Evolutionary conservation across 1,140 invertebrate genomes (phyloP), one percentile per base, ranked within the genome.

Genomic region (Arion vulgaris): DNA sequence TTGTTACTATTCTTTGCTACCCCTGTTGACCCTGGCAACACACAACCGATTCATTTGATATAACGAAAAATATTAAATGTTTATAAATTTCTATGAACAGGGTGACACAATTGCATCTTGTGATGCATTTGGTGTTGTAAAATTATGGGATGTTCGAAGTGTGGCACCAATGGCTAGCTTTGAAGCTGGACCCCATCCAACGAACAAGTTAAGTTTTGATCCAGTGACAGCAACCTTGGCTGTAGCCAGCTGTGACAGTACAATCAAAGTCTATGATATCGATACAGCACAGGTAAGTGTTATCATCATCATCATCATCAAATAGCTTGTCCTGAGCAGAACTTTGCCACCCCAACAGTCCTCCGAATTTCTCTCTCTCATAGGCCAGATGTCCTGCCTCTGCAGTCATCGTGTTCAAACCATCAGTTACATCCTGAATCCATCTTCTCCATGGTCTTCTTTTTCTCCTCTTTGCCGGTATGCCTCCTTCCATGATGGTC

Each of bases 71-170:
- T n/a, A n/a, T n/a, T n/a, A n/a, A n/a, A n/a, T n/a, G n/a, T n/a
- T n/a, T n/a, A n/a, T n/a, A n/a, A n/a, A n/a, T n/a, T n/a, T n/a
- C 62, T 19, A 7, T 68, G 26, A 9, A 23, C 78, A 92, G 91
- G 92, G 92, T 32, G 91, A 92, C 84, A 92, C 89, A 23, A 86
- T 93, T 32, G 92, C 88, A 19, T 93, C 92, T 2, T 93, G 92
- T 87, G 92, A 93, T 85, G 90, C 92, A 0, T 91, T 90, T 85
- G 92, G 92, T 57, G 86, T 87, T 39, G 87, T 93, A 2, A 92
- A 92, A 83, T 57, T 93, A n/a, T 93, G 92, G 91, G 92, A 93
- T 87, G 88, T 92, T 0, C 84, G 92, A 68, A 90, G 87, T 68
- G 86, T 89, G n/a, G 88, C 89, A 0, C 86, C 88, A 17, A 90